Evolutionary conservation across 2,113 vertebrate genomes (phyloP).

Genomic region (Muscicapa adusta): DNA sequence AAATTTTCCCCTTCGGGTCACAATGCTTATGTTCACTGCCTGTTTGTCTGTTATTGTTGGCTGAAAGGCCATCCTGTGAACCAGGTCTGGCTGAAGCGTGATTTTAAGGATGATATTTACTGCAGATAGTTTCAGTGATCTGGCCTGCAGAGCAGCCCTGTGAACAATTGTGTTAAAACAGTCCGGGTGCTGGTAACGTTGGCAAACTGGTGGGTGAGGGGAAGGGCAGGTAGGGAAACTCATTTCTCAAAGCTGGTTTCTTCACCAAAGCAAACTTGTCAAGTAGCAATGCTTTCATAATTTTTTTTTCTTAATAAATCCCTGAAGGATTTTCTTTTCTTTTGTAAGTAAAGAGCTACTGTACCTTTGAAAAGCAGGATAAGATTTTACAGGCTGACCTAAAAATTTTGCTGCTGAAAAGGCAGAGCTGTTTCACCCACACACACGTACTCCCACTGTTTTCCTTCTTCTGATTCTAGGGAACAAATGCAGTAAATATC

Average conservation of each 20-base stretch:
- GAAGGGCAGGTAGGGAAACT: background rate
- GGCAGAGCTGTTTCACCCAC: background rate
- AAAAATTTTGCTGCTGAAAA: background rate
- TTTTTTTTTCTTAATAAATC: background rate
- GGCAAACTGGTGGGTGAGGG: background rate
- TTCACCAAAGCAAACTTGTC: background rate
- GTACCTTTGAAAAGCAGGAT: background rate
- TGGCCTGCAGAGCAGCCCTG: background rate
- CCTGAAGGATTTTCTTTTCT: background rate
- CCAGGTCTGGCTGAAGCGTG: background rate
- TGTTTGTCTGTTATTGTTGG: background rate
- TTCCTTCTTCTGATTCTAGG: background rate
- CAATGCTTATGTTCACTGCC: background rate
- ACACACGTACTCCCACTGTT: background rate
- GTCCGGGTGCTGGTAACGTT: background rate
- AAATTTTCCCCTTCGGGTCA: background rate
- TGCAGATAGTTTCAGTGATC: background rate
- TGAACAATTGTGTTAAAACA: background rate
- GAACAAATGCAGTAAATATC: background rate
- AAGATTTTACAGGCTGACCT: background rate
- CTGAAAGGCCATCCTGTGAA: background rate
- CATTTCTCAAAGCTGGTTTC: background rate
- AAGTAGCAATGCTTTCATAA: background rate
- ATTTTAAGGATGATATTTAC: background rate
- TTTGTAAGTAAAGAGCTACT: background rate